Conservation (phyloP, 1,140 invertebrate genomes). For the Formica exsecta region DNA sequence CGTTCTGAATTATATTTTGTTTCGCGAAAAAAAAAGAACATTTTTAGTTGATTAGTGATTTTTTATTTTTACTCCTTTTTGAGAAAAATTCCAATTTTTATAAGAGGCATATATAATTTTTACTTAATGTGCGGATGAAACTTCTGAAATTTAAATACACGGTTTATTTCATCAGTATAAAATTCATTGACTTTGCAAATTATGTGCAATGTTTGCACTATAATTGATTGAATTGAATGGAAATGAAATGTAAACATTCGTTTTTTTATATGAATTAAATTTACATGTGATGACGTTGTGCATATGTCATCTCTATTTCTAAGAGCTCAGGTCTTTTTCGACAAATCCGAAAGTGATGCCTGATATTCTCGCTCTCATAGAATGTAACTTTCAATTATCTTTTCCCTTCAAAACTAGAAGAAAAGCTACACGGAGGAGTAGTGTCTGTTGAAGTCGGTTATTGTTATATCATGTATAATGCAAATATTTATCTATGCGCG, state of each 20-base stretch:
- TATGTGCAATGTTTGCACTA: not conserved
- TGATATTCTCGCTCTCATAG: not conserved
- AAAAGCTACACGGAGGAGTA: not conserved
- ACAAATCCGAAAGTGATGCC: not conserved
- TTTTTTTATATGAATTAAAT: constrained; percentile 9
- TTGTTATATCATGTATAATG: constrained; percentile 24
- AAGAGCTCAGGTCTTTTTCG: not conserved
- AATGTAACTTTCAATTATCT: constrained; percentile 4
- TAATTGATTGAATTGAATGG: constrained; percentile 4
- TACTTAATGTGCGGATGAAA: not conserved
- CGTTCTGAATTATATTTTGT: constrained; percentile 21
- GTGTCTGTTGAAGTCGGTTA: constrained; percentile 25
- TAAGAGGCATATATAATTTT: not conserved
- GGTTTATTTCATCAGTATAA: not conserved
- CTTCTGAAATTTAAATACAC: not conserved
- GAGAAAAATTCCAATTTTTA: not conserved
- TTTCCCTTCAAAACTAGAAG: not conserved
- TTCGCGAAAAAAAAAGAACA: not conserved
- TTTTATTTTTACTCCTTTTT: not conserved
- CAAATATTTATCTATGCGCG: constrained; percentile 48
- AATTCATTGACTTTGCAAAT: constrained; percentile 17
- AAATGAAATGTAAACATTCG: not conserved
- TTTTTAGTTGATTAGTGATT: not conserved
- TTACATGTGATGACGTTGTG: not conserved
- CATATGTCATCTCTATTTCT: not conserved